phyloP scores from a whole-genome alignment of 2,113 vertebrate genomes.

The Ia io region DNA sequence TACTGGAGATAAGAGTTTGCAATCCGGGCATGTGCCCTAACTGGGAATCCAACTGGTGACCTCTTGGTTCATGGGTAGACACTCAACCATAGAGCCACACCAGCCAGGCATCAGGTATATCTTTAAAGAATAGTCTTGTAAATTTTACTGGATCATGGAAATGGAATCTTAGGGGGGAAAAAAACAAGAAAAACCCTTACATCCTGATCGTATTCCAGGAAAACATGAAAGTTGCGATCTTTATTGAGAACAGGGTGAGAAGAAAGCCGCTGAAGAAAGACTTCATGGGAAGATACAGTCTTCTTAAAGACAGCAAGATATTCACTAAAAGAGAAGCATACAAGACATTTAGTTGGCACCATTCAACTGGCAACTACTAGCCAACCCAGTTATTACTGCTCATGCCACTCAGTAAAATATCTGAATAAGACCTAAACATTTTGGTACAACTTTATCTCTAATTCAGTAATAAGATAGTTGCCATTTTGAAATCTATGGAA shows the following conservation, averaged over 20 bases:
- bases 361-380: neutral
- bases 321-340: conserved; percentile 75
- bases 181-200: conserved; percentile 87
- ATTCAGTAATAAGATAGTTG: neutral
- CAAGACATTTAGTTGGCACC: neutral
- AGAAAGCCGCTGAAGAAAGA: conserved; percentile 94
- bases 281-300: conserved; percentile 96
- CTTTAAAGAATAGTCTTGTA: neutral
- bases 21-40: too few relatives aligned
- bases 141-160: conserved; percentile 1
- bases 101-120: neutral
- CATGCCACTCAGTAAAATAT: neutral
- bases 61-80: too few relatives aligned
- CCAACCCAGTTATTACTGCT: neutral
- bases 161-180: neutral
- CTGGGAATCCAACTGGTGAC: too few relatives aligned
- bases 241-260: conserved; percentile 93
- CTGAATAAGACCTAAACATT: neutral
- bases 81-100: too few relatives aligned
- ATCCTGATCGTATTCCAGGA: conserved; percentile 98
- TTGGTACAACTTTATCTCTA: neutral
- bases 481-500: neutral
- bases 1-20: too few relatives aligned
- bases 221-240: conserved; percentile 97
- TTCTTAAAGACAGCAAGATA: conserved; percentile 99